These are phyloP conservation scores for Pyrgus malvae DNA, from an alignment of 2,888 invertebrate species.

Conservation along the genomic window DNA sequence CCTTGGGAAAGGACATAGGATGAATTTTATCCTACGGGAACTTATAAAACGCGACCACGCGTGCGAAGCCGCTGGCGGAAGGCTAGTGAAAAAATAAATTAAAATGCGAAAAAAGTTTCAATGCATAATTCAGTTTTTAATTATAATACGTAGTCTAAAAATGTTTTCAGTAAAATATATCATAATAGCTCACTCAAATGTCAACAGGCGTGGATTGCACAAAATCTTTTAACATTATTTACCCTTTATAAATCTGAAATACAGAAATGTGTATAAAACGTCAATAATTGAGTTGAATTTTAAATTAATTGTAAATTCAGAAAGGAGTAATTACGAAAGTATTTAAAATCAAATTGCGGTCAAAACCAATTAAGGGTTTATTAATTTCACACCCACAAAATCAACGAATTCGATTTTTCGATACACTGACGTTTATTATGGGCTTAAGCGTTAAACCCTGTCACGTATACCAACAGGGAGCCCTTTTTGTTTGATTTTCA, in stretches of 20 bases:
- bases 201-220: not conserved
- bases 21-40: no score
- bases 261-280: no score
- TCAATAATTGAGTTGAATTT: no score
- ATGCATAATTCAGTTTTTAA: not conserved
- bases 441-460: not conserved
- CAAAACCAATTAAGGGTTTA: not conserved
- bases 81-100: no score
- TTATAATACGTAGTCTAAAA: not conserved
- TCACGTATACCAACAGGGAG: not conserved
- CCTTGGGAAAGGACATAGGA: no score
- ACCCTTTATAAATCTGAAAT: no score
- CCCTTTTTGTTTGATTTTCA: conserved; percentile 1
- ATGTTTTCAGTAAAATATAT: not conserved
- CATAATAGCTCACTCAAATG: conserved; percentile 4
- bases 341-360: no score
- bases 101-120: not conserved
- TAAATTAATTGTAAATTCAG: no score
- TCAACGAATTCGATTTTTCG: not conserved
- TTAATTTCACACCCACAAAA: not conserved
- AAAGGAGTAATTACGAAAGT: no score
- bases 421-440: conserved; percentile 9
- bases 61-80: no score
- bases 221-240: no score
- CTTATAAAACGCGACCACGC: no score